Base-by-base conservation (phyloP, 1,140 invertebrate genomes). In the Medauroidea extradentata region DNA sequence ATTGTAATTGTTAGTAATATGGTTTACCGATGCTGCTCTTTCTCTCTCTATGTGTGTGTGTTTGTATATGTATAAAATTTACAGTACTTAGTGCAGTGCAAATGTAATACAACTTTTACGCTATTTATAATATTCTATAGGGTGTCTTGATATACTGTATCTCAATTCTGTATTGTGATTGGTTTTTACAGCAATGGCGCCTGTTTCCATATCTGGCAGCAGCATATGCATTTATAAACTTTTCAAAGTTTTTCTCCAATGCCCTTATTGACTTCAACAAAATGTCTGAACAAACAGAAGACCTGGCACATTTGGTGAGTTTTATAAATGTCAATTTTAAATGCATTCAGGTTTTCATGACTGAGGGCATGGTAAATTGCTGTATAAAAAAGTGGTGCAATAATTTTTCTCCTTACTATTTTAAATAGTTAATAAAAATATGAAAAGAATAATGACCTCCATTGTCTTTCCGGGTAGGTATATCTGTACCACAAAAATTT, bases 161-260 rank as follows among this genome's bases (percentile, higher is more conserved):
- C 13, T 14, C 14, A 2, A 24, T 53, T 23, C n/a, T 3, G 27
- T 21, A 49, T 4, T 50, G 4, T 52, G 18, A 18, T 59, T 38
- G 21, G 60, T 64, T 62, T 63, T 75, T 78, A 44, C 67, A 85
- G 84, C 90, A 93, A 87, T 90, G 89, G 76, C 81, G 91, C 13
- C 70, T 94, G 11, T 75, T 94, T 46, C 91, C 91, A 0, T 87
- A 89, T 67, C 64, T 95, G 54, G 88, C 90, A n/a, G 83, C 84
- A 2, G 77, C 83, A 0, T 90, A 84, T 69, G 85, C 85, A 0
- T 62, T 88, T 59, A 81, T 85, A 62, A 78, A 87, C 63, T 92
- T 89, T 71, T 80, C 79, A 23, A 71, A 78, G 21, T 80, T 80
- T 69, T 81, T 90, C 58, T 77, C 82, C 19, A 72, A 74, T 50